Conservation (phyloP, 2,797 vertebrate species). For the Lepilemur ruficaudatus region DNA sequence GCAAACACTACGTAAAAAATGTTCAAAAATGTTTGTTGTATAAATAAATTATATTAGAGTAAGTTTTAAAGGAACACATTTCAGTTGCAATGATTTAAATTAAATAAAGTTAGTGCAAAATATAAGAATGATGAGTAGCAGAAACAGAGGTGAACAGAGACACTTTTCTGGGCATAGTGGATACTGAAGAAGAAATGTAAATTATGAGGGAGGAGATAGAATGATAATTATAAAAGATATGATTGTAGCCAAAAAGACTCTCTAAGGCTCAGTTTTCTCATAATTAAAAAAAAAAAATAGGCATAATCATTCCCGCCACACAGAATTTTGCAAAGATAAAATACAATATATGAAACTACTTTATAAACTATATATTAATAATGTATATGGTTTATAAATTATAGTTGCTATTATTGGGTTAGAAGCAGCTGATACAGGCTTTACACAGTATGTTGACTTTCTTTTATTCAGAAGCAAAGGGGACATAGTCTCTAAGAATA, state of each 20-base stretch:
- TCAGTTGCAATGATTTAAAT: background rate
- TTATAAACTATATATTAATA: background rate
- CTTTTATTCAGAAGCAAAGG: background rate
- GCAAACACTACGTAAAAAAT: background rate
- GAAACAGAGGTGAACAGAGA: background rate
- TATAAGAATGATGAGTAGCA: background rate
- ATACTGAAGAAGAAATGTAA: background rate
- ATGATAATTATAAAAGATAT: background rate
- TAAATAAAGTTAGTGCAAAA: background rate
- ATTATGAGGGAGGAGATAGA: background rate
- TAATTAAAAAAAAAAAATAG: background rate
- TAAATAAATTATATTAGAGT: background rate
- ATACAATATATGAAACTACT: background rate
- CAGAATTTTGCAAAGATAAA: background rate
- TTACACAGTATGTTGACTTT: background rate
- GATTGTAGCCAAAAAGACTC: background rate
- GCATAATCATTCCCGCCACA: background rate
- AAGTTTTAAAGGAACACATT: background rate
- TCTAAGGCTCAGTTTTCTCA: background rate
- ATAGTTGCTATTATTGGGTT: background rate
- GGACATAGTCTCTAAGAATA: background rate
- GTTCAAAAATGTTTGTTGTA: background rate
- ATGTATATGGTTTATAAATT: background rate
- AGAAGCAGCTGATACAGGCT: background rate
- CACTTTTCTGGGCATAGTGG: background rate